These are phyloP conservation scores for Sciurus carolinensis DNA, from an alignment of 2,797 vertebrate genomes.

Conservation along the genomic window DNA sequence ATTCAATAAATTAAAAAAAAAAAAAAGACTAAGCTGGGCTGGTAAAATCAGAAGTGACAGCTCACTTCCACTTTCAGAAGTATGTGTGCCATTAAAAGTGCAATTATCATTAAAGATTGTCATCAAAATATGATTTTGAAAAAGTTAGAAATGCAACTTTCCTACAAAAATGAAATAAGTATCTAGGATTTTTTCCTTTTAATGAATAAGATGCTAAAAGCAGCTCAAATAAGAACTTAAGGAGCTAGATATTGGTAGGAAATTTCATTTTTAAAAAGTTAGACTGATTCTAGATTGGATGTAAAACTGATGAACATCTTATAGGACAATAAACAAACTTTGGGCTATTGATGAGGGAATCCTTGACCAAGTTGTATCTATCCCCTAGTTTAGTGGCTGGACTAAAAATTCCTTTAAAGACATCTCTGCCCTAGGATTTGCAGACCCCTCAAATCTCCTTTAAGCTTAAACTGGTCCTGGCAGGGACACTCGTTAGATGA, in stretches of 20 bases:
- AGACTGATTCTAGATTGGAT: background rate
- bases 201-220: conserved; percentile 12
- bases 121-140: background rate
- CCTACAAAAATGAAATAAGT: background rate
- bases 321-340: background rate
- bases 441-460: background rate
- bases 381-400: background rate
- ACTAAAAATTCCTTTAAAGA: background rate
- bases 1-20: too few relatives aligned
- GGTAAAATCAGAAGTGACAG: background rate
- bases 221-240: background rate
- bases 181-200: background rate
- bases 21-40: background rate
- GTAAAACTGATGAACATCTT: background rate
- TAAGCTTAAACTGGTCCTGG: background rate
- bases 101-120: background rate
- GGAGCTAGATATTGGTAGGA: background rate
- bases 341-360: background rate
- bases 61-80: background rate
- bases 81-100: background rate
- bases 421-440: background rate
- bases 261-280: background rate
- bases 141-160: conserved; percentile 21
- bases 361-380: background rate
- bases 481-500: background rate